phyloP scores from a whole-genome alignment of 2,888 invertebrate species.

The Syrphus vitripennis region DNA sequence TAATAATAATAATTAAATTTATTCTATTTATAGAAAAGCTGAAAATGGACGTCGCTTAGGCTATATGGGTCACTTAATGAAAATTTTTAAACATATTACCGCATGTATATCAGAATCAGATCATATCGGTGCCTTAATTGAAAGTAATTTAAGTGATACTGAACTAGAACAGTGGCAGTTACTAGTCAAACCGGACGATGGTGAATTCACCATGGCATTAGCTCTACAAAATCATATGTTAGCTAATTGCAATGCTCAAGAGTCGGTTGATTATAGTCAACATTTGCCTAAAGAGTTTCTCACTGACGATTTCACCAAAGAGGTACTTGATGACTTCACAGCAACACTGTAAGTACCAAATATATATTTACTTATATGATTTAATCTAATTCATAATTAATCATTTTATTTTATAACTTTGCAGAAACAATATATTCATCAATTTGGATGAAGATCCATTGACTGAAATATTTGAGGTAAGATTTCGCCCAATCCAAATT shows the following conservation, averaged over 20 bases:
- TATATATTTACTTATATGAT: not conserved
- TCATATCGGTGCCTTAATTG: conserved; percentile 83
- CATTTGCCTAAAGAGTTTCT: conserved; percentile 76
- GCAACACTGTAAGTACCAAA: conserved; percentile 60
- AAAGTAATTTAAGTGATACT: conserved; percentile 82
- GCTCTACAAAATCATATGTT: conserved; percentile 77
- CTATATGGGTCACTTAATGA: conserved; percentile 86
- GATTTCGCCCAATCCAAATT: conserved; percentile 16
- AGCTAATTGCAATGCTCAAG: conserved; percentile 80
- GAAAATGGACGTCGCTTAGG: conserved; percentile 84
- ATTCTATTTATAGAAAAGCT: conserved; percentile 79
- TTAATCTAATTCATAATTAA: not conserved
- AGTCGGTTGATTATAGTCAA: conserved; percentile 76
- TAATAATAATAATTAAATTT: not conserved
- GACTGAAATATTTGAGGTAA: conserved; percentile 66
- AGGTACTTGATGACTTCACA: conserved; percentile 73
- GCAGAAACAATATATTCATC: conserved; percentile 56
- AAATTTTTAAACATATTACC: conserved; percentile 84
- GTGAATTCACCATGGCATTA: conserved; percentile 78
- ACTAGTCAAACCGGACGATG: conserved; percentile 77
- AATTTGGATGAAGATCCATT: conserved; percentile 64
- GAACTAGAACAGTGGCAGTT: conserved; percentile 82
- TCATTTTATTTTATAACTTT: not conserved
- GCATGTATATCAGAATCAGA: conserved; percentile 81
- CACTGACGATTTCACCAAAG: conserved; percentile 73